These are phyloP conservation scores for Oryzias celebensis DNA, from an alignment of 2,113 vertebrate species.

Conservation along the genomic window DNA sequence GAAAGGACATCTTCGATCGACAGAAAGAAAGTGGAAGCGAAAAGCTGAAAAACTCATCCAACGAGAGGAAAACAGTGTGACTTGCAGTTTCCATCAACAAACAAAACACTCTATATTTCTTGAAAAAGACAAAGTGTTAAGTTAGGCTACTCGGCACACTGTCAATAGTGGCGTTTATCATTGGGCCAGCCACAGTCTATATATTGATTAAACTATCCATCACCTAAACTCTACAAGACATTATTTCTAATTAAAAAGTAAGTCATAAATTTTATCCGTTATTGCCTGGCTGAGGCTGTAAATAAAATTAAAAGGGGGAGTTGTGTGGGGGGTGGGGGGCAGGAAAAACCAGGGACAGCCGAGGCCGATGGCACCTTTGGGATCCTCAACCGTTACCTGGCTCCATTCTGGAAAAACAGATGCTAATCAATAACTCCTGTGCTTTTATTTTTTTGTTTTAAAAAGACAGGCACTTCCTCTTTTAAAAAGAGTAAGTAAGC, in stretches of 20 bases:
- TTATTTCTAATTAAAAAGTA: conserved; percentile 94
- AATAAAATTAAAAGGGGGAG: conserved; percentile 82
- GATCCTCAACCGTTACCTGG: conserved; percentile 21
- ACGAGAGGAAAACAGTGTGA: conserved; percentile 12
- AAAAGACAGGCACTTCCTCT: conserved; percentile 33
- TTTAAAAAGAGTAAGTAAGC: conserved; percentile 12
- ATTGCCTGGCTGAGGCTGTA: conserved; percentile 76
- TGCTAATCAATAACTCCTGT: conserved; percentile 66
- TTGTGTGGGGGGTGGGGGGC: conserved; percentile 11
- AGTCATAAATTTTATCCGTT: conserved; percentile 84
- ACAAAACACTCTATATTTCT: conserved; percentile 66
- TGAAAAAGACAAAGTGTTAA: conserved; percentile 70
- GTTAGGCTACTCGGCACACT: conserved; percentile 67
- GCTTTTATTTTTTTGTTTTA: conserved; percentile 32
- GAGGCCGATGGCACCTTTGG: conserved; percentile 50
- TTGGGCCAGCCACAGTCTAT: conserved; percentile 66
- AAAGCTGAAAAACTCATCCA: conserved; percentile 15
- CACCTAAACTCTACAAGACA: conserved; percentile 81
- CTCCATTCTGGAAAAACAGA: conserved; percentile 47
- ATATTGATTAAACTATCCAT: conserved; percentile 83
- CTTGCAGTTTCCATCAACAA: conserved; percentile 36
- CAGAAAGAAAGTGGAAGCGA: conserved; percentile 42
- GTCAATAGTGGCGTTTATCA: conserved; percentile 72
- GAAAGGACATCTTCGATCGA: conserved; percentile 34
- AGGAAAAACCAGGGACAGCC: conserved; percentile 58